These are phyloP conservation scores for Sebastes vulpes DNA, from an alignment of 2,797 vertebrate genomes.

Conservation along the genomic window DNA sequence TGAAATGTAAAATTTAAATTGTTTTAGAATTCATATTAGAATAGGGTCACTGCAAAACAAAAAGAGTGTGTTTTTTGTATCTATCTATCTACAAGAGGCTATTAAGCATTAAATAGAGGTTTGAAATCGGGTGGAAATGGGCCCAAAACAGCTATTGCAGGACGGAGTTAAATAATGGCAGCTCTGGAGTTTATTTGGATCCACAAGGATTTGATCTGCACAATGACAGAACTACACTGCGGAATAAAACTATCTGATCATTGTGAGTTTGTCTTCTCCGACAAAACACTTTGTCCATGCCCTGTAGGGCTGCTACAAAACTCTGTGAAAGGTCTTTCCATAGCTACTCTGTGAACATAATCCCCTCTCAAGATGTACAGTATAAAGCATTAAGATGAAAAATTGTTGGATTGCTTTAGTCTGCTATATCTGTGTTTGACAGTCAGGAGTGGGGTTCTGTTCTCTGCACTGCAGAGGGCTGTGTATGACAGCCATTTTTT, in stretches of 20 bases:
- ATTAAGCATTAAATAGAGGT: not conserved
- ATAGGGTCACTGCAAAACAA: not conserved
- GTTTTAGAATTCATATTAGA: not conserved
- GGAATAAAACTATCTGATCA: constrained; percentile 19
- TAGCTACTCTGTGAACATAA: constrained; percentile 37
- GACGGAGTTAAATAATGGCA: constrained; percentile 1
- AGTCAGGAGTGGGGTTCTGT: constrained; percentile 25
- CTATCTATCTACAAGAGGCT: not conserved
- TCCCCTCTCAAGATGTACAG: constrained; percentile 21
- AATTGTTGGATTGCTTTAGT: constrained; percentile 5
- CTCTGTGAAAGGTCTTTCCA: constrained; percentile 38
- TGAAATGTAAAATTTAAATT: not conserved
- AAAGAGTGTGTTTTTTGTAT: not conserved
- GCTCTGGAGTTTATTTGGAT: constrained; percentile 1
- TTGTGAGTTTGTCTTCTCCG: constrained; percentile 15
- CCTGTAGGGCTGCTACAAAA: constrained; percentile 6
- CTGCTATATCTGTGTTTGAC: constrained; percentile 15
- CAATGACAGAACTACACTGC: not conserved
- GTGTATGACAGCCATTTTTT: constrained; percentile 59
- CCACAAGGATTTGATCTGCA: constrained; percentile 16
- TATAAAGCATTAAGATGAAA: constrained; percentile 4
- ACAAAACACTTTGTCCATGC: not conserved
- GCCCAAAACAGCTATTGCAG: too few species aligned
- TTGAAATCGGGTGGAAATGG: not conserved
- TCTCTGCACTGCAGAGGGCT: constrained; percentile 39